Base-by-base conservation (phyloP, 2,888 invertebrate species). In the Drosophila setosimentum region DNA sequence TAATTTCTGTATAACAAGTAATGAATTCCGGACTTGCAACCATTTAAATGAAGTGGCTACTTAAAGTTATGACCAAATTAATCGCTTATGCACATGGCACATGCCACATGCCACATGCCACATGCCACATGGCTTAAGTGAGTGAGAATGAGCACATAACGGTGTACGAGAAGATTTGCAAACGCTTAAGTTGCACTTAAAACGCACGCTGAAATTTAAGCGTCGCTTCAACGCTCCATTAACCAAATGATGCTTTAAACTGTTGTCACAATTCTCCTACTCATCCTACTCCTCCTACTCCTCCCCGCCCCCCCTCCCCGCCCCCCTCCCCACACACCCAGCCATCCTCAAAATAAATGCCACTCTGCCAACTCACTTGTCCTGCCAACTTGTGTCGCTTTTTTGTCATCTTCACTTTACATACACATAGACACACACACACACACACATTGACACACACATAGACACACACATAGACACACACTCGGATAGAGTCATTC, bases 191-290 rank as follows among this genome's bases (percentile, higher is more conserved):
- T 33, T 27, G 24, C 55, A 57, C 33, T 64, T 40, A 32, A 64
- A 30, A 32, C 45, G 24, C 50, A 8, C 24, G 18, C 8, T 6
- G 21, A 30, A 54, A 50, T 66, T 59, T 6, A 35, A 51, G 50
- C 30, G 16, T 11, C 30, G 30, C 24, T 72, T 72, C 40, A 58
- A 63, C 57, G 55, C 24, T 16, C 54, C 67, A 74, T 78, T 78
- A 68, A 68, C 42, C 62, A 68, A 73, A 76, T 63, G 66, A 21
- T 49, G 58, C 57, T 68, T 77, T 63, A 72, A 76, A 72, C 49
- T 50, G 33, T n/a, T n/a, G 27, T 1, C 45, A 16, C 35, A 6
- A 16, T 16, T 13, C 16, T n/a, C n/a, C n/a, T n/a, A n/a, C n/a
- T n/a, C n/a, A n/a, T n/a, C n/a, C n/a, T n/a, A n/a, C n/a, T n/a